Percentiles rank a stretch among this genome's conserved stretches.
phyloP scores from a whole-genome alignment of 2,888 invertebrate species.

The Orthosia gothica region DNA sequence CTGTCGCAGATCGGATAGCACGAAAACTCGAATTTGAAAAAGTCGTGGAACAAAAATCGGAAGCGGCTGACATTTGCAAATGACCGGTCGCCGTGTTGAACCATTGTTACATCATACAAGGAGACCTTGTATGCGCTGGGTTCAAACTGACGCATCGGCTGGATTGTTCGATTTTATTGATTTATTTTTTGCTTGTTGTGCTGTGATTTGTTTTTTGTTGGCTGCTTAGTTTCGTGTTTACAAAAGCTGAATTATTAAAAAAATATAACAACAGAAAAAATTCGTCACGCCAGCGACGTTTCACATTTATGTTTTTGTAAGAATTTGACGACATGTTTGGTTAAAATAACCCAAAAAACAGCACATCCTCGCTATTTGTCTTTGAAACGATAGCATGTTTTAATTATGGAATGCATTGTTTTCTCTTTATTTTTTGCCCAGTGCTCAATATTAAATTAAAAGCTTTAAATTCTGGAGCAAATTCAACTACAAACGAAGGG shows the following conservation, averaged over 20 bases:
- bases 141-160: slow-evolving; percentile 28
- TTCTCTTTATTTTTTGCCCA: background rate
- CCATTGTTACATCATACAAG: slow-evolving; percentile 59
- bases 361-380: background rate
- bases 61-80: slow-evolving; percentile 64
- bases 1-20: slow-evolving; percentile 16
- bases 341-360: background rate
- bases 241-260: too few species aligned
- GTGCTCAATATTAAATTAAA: background rate
- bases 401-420: background rate
- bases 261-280: too few species aligned
- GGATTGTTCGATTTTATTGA: slow-evolving; percentile 47
- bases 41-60: slow-evolving; percentile 56
- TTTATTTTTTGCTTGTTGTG: slow-evolving; percentile 15
- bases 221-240: background rate
- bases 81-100: slow-evolving; percentile 53
- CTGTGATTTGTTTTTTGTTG: slow-evolving; percentile 11
- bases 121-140: slow-evolving; percentile 44
- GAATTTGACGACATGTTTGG: background rate
- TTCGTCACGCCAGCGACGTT: background rate
- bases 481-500: slow-evolving; percentile 4
- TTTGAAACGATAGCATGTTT: background rate
- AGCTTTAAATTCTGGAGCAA: background rate
- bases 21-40: slow-evolving; percentile 48
- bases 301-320: background rate